phyloP scores from a whole-genome alignment of 2,113 vertebrate genomes.

The Plotosus lineatus region DNA sequence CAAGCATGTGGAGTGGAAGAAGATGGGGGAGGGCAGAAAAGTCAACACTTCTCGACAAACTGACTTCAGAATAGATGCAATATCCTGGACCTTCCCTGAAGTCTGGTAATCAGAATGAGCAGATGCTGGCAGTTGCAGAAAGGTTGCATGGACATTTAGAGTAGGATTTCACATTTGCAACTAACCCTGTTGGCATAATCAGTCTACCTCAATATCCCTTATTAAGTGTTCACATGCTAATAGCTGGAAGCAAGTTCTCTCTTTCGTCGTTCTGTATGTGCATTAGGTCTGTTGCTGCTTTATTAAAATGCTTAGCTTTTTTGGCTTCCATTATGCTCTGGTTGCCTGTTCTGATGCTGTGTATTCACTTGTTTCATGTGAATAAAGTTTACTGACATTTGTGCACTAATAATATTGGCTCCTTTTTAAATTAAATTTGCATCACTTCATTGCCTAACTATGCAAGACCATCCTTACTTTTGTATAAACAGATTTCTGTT shows the following conservation, averaged over 20 bases:
- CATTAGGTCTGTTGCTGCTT: slow-evolving; percentile 13
- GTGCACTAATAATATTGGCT: background rate
- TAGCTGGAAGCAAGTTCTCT: slow-evolving; percentile 18
- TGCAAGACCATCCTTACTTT: slow-evolving; percentile 22
- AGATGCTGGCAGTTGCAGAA: slow-evolving; percentile 49
- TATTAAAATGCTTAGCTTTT: slow-evolving; percentile 15
- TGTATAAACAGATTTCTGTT: slow-evolving; percentile 31
- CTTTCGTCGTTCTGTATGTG: slow-evolving; percentile 17
- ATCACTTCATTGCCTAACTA: slow-evolving; percentile 16
- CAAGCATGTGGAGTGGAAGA: slow-evolving; percentile 43
- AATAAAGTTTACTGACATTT: background rate
- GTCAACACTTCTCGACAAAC: slow-evolving; percentile 39
- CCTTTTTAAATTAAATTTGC: slow-evolving; percentile 2
- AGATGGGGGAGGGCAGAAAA: slow-evolving; percentile 31
- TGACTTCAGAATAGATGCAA: slow-evolving; percentile 45
- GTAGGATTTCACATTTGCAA: slow-evolving; percentile 20
- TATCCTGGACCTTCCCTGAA: slow-evolving; percentile 46
- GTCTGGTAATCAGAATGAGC: slow-evolving; percentile 43
- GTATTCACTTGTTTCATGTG: background rate
- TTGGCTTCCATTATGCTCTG: background rate
- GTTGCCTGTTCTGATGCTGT: background rate
- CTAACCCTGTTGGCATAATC: slow-evolving; percentile 22
- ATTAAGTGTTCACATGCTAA: slow-evolving; percentile 31
- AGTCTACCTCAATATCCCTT: slow-evolving; percentile 25
- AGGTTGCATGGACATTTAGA: slow-evolving; percentile 14